phyloP scores from a whole-genome alignment of 1,140 invertebrate species.

The Sogatella furcifera region DNA sequence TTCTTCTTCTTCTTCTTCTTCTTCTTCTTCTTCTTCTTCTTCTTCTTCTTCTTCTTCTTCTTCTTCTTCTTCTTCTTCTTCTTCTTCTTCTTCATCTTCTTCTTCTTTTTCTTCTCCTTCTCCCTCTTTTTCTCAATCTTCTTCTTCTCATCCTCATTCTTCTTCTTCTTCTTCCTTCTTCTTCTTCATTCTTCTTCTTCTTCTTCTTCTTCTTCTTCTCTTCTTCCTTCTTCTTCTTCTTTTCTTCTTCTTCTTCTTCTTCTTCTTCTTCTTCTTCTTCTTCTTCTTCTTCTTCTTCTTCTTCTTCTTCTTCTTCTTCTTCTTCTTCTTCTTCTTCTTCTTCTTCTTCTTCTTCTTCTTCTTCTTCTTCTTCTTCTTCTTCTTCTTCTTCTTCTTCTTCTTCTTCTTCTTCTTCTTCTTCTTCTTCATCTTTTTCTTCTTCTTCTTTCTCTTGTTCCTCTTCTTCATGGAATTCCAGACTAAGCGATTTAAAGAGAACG shows the following conservation, averaged over 20 bases:
- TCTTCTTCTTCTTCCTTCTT: no score
- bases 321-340: not conserved
- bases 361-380: not conserved
- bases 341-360: not conserved
- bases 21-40: conserved; percentile 3
- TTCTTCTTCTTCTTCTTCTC: no score
- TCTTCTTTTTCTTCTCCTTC: not conserved
- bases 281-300: not conserved
- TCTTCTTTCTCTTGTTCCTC: conserved; percentile 4
- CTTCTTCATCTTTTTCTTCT: not conserved
- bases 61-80: conserved; percentile 2
- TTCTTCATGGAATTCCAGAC: no score
- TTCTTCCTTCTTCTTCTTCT: not conserved
- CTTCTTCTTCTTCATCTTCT: conserved; percentile 9
- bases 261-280: conserved; percentile 2
- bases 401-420: not conserved
- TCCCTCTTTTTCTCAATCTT: no score
- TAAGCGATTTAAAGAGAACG: no score
- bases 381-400: not conserved
- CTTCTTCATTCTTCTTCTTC: no score
- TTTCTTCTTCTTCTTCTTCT: not conserved
- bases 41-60: not conserved
- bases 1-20: conserved; percentile 4
- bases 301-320: not conserved
- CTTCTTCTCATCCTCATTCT: no score